phyloP scores from a whole-genome alignment of 1,140 invertebrate species.

The Ceratina calcarata region DNA sequence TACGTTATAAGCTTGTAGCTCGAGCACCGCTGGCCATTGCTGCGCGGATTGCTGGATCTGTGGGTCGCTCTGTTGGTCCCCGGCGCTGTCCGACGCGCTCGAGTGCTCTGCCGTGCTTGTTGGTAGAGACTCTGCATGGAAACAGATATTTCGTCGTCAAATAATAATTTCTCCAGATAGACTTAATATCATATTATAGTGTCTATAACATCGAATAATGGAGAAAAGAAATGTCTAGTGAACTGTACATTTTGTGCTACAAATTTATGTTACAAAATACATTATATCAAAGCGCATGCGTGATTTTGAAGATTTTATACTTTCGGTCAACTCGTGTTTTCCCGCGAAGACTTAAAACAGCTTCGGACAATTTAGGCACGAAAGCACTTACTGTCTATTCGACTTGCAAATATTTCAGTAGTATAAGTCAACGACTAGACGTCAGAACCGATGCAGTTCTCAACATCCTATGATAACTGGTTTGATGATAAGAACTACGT shows the following conservation, averaged over 20 bases:
- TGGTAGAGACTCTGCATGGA: constrained; percentile 83
- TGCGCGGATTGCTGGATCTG: constrained; percentile 85
- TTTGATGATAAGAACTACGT: no score
- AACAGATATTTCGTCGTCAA: no score
- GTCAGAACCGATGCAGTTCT: no score
- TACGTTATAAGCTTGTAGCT: constrained; percentile 90
- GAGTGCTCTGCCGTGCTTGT: constrained; percentile 86
- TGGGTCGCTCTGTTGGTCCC: constrained; percentile 82
- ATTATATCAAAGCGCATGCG: neutral
- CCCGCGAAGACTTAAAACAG: neutral
- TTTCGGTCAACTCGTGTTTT: neutral
- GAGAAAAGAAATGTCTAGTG: neutral
- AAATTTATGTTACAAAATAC: neutral
- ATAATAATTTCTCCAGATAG: neutral
- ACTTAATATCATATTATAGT: neutral
- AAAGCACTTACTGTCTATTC: no score
- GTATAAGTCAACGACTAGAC: neutral
- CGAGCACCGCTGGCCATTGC: constrained; percentile 90
- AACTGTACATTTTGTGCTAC: no score
- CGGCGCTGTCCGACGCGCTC: constrained; percentile 78
- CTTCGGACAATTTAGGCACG: neutral
- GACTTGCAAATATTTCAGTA: no score
- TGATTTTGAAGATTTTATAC: neutral
- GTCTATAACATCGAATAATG: no score
- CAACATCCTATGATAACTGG: no score